phyloP scores from a whole-genome alignment of 2,888 invertebrate species.

The Drosophila acutilabella region DNA sequence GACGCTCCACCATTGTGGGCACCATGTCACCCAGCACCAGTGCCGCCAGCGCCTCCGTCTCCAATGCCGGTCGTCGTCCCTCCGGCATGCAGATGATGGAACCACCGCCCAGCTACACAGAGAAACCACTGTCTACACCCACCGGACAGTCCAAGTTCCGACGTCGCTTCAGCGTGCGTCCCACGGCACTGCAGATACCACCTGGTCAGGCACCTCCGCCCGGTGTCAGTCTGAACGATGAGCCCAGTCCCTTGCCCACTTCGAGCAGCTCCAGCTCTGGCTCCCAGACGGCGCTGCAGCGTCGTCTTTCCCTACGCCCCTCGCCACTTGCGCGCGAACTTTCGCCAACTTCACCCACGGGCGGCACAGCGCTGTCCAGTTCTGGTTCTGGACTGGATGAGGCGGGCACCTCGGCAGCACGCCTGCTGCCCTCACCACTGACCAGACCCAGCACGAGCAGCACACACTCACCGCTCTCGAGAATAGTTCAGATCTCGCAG shows the following conservation, averaged over 20 bases:
- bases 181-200: constrained; percentile 84
- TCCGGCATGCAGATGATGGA: constrained; percentile 77
- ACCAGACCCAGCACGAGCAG: constrained; percentile 79
- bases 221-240: constrained; percentile 64
- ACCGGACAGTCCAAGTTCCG: constrained; percentile 77
- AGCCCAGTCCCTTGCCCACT: constrained; percentile 18
- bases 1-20: constrained; percentile 83
- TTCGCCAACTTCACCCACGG: constrained; percentile 58
- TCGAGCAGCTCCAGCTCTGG: constrained; percentile 20
- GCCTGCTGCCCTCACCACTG: constrained; percentile 63
- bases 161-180: constrained; percentile 83
- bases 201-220: constrained; percentile 84
- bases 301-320: constrained; percentile 83
- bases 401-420: constrained; percentile 49
- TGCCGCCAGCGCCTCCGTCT: not conserved
- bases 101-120: constrained; percentile 83
- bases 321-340: constrained; percentile 83
- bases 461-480: constrained; percentile 84
- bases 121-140: constrained; percentile 50
- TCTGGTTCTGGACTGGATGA: constrained; percentile 36
- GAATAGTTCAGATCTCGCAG: constrained; percentile 84
- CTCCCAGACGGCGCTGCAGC: constrained; percentile 80
- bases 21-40: constrained; percentile 66
- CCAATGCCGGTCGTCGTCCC: constrained; percentile 52
- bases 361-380: not conserved